Evolutionary conservation across 2,888 invertebrate genomes (phyloP), one percentile per base, ranked within the genome.

Genomic region (Chouioia cunea): DNA sequence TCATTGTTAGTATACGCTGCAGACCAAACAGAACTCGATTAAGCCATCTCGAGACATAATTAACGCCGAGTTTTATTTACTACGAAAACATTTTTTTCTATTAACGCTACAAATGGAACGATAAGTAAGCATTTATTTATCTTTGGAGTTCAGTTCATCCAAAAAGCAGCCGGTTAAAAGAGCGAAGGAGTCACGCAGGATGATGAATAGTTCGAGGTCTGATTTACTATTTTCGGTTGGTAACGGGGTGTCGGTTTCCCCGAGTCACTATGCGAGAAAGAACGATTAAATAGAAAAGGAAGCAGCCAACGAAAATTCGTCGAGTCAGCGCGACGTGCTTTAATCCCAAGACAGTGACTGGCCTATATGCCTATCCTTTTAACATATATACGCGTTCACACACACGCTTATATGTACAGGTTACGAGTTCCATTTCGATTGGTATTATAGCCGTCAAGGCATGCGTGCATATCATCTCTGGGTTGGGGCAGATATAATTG

Each of bases 31-130:
- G 6, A 18, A 3, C 18, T 44, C 52, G 68, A 70, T 66, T 69
- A 69, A 70, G 60, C 68, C 71, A 62, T 66, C 68, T 73, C 70
- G 65, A 66, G 74, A 27, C 54, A 48, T 50, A 65, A 74, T 74
- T 75, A 74, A 71, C 59, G 54, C 48, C 66, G 27, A 63, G 64
- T 52, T 23, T 46, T 66, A 66, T 66, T 66, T 66, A 59, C 66
- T 66, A 53, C 20, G 56, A 18, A 36, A 36, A 36, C 36, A 36
- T 3, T 10, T 36, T 36, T 36, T 36, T 12, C 6, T 12, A 36
- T 36, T 36, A 36, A 36, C 36, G 36, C 36, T 1, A 8, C 10
- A 6, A 36, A 36, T 36, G 36, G 36, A 36, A 12, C 10, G 6
- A 6, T 12, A 36, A 36, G 36, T 12, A 36, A 12, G 36, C 36